Conservation (phyloP, 2,797 vertebrate species). For the Bufotes viridis region DNA sequence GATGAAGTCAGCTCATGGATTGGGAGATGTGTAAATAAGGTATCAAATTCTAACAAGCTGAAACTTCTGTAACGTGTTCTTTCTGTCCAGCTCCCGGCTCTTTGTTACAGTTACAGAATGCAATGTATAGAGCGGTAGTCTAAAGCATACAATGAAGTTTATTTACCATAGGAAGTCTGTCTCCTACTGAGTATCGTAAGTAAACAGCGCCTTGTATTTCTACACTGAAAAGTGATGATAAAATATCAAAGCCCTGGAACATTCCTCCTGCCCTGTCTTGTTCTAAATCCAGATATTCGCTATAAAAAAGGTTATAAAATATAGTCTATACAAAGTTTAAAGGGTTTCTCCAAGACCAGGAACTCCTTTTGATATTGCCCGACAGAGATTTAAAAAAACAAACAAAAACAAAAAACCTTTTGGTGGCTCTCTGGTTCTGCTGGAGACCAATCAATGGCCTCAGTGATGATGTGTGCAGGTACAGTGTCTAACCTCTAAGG, state of each 20-base stretch:
- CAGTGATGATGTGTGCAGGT: no score
- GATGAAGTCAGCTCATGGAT: slow-evolving; percentile 30
- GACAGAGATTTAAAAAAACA: no score
- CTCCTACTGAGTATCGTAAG: slow-evolving; percentile 18
- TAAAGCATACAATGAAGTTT: slow-evolving; percentile 38
- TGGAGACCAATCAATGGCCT: no score
- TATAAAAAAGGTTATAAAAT: not conserved
- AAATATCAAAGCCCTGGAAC: slow-evolving; percentile 19
- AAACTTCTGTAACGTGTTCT: slow-evolving; percentile 20
- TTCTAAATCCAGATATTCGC: not conserved
- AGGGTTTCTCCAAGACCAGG: no score
- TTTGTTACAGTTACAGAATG: slow-evolving; percentile 9
- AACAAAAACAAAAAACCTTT: no score
- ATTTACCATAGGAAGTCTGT: slow-evolving; percentile 43
- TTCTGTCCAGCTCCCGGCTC: not conserved
- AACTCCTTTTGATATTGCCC: no score
- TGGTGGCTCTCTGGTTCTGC: no score
- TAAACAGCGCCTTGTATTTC: not conserved
- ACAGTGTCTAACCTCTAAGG: no score
- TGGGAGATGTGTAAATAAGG: slow-evolving; percentile 40
- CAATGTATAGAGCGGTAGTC: slow-evolving; percentile 1
- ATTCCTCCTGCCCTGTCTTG: not conserved
- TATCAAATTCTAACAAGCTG: slow-evolving; percentile 39
- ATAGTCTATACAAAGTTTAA: no score
- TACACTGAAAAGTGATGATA: not conserved